These are phyloP conservation scores for Coleophora flavipennella DNA, from an alignment of 2,888 invertebrate species.

Conservation along the genomic window DNA sequence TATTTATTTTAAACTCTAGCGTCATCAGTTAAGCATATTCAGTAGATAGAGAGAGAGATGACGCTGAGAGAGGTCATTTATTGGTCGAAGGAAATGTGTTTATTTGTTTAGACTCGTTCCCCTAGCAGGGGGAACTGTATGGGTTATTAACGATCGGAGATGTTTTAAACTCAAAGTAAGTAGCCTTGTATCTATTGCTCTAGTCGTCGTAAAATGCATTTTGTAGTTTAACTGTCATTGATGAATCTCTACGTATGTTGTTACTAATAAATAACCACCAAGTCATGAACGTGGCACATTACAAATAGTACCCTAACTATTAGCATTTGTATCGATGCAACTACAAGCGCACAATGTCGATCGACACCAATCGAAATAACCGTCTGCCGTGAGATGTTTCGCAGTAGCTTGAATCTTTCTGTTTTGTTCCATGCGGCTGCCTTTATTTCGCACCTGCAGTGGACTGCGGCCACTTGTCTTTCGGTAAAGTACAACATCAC, in stretches of 20 bases:
- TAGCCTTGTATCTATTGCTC: too few relatives aligned
- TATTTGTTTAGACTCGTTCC: too few relatives aligned
- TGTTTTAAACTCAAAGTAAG: too few relatives aligned
- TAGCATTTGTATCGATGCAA: neutral
- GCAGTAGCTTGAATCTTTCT: slow-evolving; percentile 56
- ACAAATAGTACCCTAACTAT: neutral
- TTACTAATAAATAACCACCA: slow-evolving; percentile 24
- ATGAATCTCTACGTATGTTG: slow-evolving; percentile 16
- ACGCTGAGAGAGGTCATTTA: too few relatives aligned
- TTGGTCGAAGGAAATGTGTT: too few relatives aligned
- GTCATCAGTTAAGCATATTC: too few relatives aligned
- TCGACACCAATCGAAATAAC: neutral
- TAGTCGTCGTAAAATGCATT: neutral
- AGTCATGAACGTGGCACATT: too few relatives aligned
- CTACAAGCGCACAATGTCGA: neutral
- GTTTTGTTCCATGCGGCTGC: slow-evolving; percentile 75
- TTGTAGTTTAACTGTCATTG: slow-evolving; percentile 6
- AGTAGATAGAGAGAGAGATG: too few relatives aligned
- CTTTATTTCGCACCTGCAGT: slow-evolving; percentile 74
- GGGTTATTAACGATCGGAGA: too few relatives aligned
- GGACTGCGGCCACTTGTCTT: slow-evolving; percentile 76
- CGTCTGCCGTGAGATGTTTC: slow-evolving; percentile 16
- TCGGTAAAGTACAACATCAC: slow-evolving; percentile 81
- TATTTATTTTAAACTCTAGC: too few relatives aligned
- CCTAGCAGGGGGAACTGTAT: too few relatives aligned